Conservation (phyloP, 53 echinoderm and acorn worm genomes). For the Astropecten irregularis region DNA sequence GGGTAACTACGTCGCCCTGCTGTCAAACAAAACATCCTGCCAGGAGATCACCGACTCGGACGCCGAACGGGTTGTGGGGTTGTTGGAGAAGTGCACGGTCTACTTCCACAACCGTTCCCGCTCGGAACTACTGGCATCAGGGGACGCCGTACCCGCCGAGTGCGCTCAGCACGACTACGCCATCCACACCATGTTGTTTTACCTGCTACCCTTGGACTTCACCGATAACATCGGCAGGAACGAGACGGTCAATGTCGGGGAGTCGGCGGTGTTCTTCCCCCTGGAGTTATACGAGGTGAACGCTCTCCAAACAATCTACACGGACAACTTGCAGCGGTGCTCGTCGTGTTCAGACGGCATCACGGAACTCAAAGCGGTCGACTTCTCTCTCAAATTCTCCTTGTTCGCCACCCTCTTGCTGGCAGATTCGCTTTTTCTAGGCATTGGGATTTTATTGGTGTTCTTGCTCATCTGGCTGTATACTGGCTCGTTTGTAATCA, state of each 20-base stretch:
- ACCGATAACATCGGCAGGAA: slow-evolving; percentile 8
- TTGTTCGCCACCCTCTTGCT: slow-evolving; percentile 54
- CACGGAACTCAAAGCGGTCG: slow-evolving; percentile 51
- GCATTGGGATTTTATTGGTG: slow-evolving; percentile 38
- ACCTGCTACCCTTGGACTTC: slow-evolving; percentile 46
- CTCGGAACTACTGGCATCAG: neutral
- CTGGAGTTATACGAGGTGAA: neutral
- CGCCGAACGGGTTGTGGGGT: slow-evolving; percentile 3
- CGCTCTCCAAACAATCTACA: slow-evolving; percentile 44
- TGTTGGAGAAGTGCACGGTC: slow-evolving; percentile 50
- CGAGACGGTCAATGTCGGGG: neutral
- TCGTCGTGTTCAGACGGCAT: neutral
- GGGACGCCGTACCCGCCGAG: slow-evolving; percentile 13
- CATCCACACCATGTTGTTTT: slow-evolving; percentile 65
- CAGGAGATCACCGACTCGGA: slow-evolving; percentile 51
- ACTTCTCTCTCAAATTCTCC: slow-evolving; percentile 53
- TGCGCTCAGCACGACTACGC: slow-evolving; percentile 24
- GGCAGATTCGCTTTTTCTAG: slow-evolving; percentile 57
- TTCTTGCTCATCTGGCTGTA: slow-evolving; percentile 77
- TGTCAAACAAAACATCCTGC: slow-evolving; percentile 68
- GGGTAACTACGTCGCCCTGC: slow-evolving; percentile 56
- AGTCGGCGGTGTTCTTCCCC: slow-evolving; percentile 50
- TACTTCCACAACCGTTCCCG: slow-evolving; percentile 20
- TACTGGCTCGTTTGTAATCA: slow-evolving; percentile 66
- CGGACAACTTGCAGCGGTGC: slow-evolving; percentile 36